phyloP scores from a whole-genome alignment of 1,140 invertebrate genomes.

The Platyscapa corneri region DNA sequence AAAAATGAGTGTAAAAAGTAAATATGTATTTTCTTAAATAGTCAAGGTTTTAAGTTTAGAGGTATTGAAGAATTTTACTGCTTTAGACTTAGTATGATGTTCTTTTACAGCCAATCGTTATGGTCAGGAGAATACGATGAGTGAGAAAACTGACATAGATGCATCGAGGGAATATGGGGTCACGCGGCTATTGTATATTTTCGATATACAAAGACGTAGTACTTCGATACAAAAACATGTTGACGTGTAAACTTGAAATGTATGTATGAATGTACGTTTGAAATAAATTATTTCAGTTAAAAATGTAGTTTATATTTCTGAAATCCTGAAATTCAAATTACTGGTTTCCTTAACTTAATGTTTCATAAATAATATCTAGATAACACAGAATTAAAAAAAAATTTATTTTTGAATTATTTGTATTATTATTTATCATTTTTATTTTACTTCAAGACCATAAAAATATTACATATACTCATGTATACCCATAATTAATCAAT shows the following conservation, averaged over 20 bases:
- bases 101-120: slow-evolving; percentile 19
- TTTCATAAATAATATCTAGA: not conserved
- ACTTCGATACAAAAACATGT: not conserved
- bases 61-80: slow-evolving; percentile 26
- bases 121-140: not conserved
- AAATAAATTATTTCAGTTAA: not conserved
- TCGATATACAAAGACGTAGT: not conserved
- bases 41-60: not conserved
- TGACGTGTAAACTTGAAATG: too few species aligned
- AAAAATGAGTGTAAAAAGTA: slow-evolving; percentile 1
- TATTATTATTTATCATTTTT: not conserved
- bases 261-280: too few species aligned
- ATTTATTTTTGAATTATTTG: not conserved
- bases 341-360: not conserved
- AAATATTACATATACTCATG: not conserved
- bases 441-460: not conserved
- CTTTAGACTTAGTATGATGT: not conserved
- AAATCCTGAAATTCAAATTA: not conserved
- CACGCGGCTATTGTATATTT: not conserved
- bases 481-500: too few species aligned
- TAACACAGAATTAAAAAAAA: too few species aligned
- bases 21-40: slow-evolving; percentile 13
- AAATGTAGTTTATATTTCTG: too few species aligned
- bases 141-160: not conserved
- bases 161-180: not conserved